Base-by-base conservation (phyloP, 2,888 invertebrate genomes). In the Mesodorylaimus sp. region DNA sequence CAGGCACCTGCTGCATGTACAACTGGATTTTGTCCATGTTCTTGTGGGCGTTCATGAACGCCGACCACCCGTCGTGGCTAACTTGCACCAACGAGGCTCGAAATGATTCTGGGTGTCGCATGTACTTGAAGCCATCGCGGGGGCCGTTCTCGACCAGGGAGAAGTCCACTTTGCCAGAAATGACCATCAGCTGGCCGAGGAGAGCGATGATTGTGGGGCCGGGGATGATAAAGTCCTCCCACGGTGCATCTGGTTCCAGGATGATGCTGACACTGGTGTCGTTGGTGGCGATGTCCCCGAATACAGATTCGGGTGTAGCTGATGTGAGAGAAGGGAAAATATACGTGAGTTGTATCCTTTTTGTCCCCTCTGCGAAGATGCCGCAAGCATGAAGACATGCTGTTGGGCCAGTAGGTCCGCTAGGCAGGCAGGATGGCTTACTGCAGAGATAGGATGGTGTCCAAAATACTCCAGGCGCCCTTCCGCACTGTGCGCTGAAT, bases 21-120 rank as follows among this genome's bases (percentile, higher is more conserved):
- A 48, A 23, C 23, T 38, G 45, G 5, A 48, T 48, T 29, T 23
- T 27, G 46, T 48, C 49, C 49, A 48, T 48, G 23, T 48, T 48
- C 3, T 32, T 26, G 45, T 48, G 49, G 3, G 49, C 49, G 5
- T 13, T 25, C 3, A 47, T n/a, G 27, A 48, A 48, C 10, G 49
- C 49, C n/a, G 7, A n/a, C 45, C 45, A 48, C 19, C 49, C 49
- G 13, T 48, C 49, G 45, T 48, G 46, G 28, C 46, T 26, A 26
- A 48, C 13, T 24, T 46, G 47, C 5, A 39, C 41, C 39, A 46
- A 19, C 10, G 41, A 16, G 19, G 47, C 47, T 19, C 41, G 38
- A 21, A 46, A 46, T 7, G 47, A 46, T n/a, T 7, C 19, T 5
- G 47, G 47, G 5, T 39, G 7, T 7, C 41, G 5, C 3, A 46